A percentile compares a stretch with the other conserved stretches of the same genome.
phyloP scores from a whole-genome alignment of 2,113 vertebrate species.

The Sterrhoptilus dennistouni region DNA sequence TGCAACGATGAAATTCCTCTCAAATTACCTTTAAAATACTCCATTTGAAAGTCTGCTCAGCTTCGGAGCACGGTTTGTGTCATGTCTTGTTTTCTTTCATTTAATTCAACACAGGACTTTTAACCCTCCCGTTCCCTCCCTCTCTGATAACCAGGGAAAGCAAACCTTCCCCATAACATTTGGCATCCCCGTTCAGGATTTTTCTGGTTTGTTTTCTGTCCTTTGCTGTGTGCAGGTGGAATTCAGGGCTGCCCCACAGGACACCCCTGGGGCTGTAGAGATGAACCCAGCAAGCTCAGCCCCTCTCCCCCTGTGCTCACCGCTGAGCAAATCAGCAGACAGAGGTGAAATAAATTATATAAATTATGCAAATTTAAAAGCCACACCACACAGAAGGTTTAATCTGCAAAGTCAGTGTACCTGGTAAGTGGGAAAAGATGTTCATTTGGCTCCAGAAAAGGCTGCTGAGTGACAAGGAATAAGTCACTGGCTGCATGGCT shows the following conservation, averaged over 20 bases:
- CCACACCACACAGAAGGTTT: background rate
- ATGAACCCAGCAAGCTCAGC: fast-evolving
- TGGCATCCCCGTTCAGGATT: background rate
- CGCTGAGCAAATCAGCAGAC: background rate
- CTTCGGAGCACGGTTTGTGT: background rate
- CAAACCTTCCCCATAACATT: background rate
- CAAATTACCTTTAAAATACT: slow-evolving; percentile 11
- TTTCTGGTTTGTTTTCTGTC: background rate
- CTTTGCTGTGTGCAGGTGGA: background rate
- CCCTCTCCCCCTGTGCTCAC: fast-evolving
- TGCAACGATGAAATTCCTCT: background rate
- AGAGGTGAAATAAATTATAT: background rate
- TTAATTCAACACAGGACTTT: background rate
- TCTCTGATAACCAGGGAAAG: background rate
- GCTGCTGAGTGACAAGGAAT: background rate
- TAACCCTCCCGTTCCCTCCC: background rate
- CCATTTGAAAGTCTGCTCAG: background rate
- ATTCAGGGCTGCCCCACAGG: background rate
- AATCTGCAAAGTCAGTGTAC: background rate
- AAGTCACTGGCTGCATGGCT: background rate
- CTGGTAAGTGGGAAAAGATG: background rate
- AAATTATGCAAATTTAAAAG: slow-evolving; percentile 41
- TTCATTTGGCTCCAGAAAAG: background rate
- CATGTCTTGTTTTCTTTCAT: background rate
- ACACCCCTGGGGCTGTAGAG: background rate